These are phyloP conservation scores for Eleginops maclovinus DNA, from an alignment of 2,113 vertebrate species.

Conservation along the genomic window DNA sequence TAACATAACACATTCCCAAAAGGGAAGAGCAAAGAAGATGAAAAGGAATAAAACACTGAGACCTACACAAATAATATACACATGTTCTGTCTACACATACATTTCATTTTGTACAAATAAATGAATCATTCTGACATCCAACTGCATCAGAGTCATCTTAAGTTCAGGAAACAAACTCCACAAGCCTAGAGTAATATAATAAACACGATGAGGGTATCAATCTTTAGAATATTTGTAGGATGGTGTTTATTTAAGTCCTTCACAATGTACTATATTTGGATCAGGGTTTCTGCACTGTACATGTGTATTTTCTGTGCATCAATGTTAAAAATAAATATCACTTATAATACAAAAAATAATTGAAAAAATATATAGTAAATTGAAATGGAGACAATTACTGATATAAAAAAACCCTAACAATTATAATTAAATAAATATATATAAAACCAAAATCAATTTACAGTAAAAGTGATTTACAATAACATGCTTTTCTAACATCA, in stretches of 20 bases:
- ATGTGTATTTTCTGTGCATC: neutral
- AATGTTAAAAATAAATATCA: too few species aligned
- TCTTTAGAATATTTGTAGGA: neutral
- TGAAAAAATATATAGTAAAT: too few species aligned
- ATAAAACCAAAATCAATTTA: too few species aligned
- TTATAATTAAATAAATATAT: too few species aligned
- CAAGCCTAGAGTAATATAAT: neutral
- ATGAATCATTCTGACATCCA: conserved; percentile 11
- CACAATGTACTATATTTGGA: neutral
- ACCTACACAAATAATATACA: conserved; percentile 18
- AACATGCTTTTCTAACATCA: too few species aligned
- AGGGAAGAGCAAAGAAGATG: conserved; percentile 40
- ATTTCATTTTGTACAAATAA: conserved; percentile 10
- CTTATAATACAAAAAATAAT: too few species aligned
- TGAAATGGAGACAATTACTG: too few species aligned
- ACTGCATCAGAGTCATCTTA: conserved; percentile 6
- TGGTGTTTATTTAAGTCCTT: neutral
- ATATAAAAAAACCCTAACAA: too few species aligned
- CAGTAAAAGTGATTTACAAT: too few species aligned
- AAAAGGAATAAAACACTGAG: conserved; percentile 36
- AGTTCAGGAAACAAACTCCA: neutral
- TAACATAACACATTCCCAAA: conserved; percentile 56
- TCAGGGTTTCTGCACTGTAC: neutral
- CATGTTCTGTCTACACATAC: conserved; percentile 25
- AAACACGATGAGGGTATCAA: neutral